These are phyloP conservation scores for Sinelater perroti DNA, from an alignment of 2,888 invertebrate genomes.

Conservation along the genomic window DNA sequence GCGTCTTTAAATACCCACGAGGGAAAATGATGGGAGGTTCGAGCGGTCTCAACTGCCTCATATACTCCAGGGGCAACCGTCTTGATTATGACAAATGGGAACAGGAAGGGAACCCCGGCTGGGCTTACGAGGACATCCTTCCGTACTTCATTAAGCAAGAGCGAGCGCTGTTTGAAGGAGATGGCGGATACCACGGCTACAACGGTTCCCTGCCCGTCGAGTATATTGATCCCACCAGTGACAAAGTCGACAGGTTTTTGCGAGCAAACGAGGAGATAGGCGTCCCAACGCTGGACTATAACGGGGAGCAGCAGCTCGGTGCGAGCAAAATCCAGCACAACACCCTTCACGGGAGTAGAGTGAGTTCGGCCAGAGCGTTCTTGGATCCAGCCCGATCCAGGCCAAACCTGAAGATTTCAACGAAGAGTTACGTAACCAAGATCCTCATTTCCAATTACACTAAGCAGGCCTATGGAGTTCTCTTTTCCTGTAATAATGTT, in stretches of 20 bases:
- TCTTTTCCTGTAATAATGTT: constrained; percentile 62
- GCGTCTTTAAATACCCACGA: constrained; percentile 72
- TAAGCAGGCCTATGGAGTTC: constrained; percentile 65
- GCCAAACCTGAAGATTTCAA: constrained; percentile 67
- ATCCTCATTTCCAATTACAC: constrained; percentile 65
- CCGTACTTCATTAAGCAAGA: constrained; percentile 47
- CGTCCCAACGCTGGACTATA: constrained; percentile 68
- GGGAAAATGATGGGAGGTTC: constrained; percentile 73
- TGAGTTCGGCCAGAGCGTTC: constrained; percentile 69
- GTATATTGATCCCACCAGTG: constrained; percentile 16
- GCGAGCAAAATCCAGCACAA: constrained; percentile 71
- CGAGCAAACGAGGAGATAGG: constrained; percentile 69
- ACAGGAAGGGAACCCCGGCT: constrained; percentile 67
- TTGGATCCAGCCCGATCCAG: constrained; percentile 63
- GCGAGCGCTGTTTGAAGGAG: not conserved
- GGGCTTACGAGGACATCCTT: constrained; percentile 71
- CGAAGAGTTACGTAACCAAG: constrained; percentile 64
- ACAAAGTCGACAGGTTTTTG: constrained; percentile 58
- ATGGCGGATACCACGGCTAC: constrained; percentile 8
- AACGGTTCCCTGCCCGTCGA: constrained; percentile 19
- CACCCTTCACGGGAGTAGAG: constrained; percentile 66
- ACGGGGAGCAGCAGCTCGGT: constrained; percentile 68
- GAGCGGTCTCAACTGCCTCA: constrained; percentile 84
- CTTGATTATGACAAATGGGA: constrained; percentile 86
- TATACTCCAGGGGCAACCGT: constrained; percentile 84